phyloP scores from a whole-genome alignment of 2,113 vertebrate species.

The Seriola quinqueradiata region DNA sequence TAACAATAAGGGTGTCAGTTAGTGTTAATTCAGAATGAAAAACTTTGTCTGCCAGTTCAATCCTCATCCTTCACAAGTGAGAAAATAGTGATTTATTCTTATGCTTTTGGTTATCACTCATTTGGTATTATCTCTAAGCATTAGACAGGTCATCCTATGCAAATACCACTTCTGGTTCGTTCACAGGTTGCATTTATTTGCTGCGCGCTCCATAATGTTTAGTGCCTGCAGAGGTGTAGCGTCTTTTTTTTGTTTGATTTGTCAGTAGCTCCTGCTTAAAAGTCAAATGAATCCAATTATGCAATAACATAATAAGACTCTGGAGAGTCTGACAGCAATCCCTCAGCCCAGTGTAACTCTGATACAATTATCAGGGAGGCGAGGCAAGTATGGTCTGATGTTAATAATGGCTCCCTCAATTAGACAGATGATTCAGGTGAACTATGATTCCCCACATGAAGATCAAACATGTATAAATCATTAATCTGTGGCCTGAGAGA shows the following conservation, averaged over 20 bases:
- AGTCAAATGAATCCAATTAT: constrained; percentile 43
- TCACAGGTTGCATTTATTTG: not conserved
- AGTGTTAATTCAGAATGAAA: not conserved
- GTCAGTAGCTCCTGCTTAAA: constrained; percentile 22
- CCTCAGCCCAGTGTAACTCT: constrained; percentile 1
- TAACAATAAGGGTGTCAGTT: not conserved
- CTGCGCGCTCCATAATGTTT: not conserved
- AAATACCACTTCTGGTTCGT: not conserved
- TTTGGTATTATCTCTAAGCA: not conserved
- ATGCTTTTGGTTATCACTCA: not conserved
- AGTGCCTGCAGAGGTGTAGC: constrained; percentile 16
- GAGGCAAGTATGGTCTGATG: constrained; percentile 19
- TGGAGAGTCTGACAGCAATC: constrained; percentile 8
- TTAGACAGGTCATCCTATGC: not conserved
- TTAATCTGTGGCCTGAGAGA: not conserved
- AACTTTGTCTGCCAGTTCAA: not conserved
- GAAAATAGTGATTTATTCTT: not conserved
- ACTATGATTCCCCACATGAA: not conserved
- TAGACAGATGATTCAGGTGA: constrained; percentile 18
- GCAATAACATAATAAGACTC: constrained; percentile 19
- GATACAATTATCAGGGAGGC: constrained; percentile 37
- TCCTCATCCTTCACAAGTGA: not conserved
- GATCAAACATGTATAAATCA: constrained; percentile 14
- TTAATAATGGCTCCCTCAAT: constrained; percentile 35
- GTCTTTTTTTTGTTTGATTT: constrained; percentile 25